Conservation (phyloP, 2,113 vertebrate genomes). For the Gymnorhina tibicen region DNA sequence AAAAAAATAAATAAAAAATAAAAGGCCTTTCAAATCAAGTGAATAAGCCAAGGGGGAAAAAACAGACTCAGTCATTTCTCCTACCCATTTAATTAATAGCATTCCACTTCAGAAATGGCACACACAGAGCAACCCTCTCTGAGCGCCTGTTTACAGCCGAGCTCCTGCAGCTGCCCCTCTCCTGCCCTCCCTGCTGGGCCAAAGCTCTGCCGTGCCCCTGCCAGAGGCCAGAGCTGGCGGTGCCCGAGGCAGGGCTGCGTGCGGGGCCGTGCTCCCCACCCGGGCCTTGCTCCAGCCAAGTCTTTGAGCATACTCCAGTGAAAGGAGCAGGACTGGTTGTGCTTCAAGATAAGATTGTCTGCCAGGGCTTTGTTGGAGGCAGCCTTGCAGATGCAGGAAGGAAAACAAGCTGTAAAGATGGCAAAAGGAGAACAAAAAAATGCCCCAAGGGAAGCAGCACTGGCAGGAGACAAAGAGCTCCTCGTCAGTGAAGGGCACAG, state of each 20-base stretch:
- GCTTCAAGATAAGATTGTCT: slow-evolving; percentile 45
- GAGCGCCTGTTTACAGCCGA: rapidly evolving
- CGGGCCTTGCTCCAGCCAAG: not conserved
- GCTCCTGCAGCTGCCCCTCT: not conserved
- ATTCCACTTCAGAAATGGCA: not conserved
- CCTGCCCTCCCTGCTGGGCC: not conserved
- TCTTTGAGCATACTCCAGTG: not conserved
- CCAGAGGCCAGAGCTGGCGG: not conserved
- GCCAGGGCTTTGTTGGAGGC: slow-evolving; percentile 30
- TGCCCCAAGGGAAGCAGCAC: not conserved
- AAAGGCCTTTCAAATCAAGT: not conserved
- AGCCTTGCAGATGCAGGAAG: slow-evolving; percentile 20
- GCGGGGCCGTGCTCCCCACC: rapidly evolving
- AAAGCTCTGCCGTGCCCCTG: not conserved
- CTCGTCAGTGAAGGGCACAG: not conserved
- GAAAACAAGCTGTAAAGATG: slow-evolving; percentile 36
- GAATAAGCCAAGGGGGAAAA: not conserved
- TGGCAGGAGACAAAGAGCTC: not conserved
- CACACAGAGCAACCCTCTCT: rapidly evolving
- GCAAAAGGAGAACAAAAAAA: slow-evolving; percentile 5
- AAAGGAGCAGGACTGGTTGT: not conserved
- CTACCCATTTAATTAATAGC: not conserved
- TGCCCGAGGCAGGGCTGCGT: rapidly evolving
- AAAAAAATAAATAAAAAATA: not conserved
- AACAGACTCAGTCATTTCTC: not conserved